phyloP scores from a whole-genome alignment of 1,140 invertebrate species.

The Macrostomum lignano region DNA sequence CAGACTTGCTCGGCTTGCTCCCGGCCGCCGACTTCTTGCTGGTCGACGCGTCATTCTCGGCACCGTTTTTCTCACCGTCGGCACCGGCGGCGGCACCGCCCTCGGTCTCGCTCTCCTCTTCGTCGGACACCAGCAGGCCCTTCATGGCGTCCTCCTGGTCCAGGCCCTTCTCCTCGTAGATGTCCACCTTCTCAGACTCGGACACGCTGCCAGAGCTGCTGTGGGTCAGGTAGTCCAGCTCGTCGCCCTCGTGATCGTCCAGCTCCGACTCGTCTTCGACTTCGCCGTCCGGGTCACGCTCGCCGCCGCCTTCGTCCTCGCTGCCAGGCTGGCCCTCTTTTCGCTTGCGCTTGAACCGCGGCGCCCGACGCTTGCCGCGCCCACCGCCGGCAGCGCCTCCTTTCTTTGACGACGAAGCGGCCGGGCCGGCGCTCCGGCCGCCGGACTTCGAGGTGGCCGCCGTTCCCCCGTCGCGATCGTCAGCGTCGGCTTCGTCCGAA shows the following conservation, averaged over 20 bases:
- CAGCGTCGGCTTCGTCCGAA: constrained; percentile 42
- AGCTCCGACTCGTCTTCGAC: constrained; percentile 8
- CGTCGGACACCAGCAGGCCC: constrained; percentile 5
- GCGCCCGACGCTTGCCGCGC: constrained; percentile 6
- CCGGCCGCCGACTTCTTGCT: too few relatives aligned
- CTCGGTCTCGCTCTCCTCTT: constrained; percentile 7
- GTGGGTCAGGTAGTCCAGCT: constrained; percentile 7
- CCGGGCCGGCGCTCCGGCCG: not conserved
- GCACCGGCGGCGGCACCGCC: constrained; percentile 6
- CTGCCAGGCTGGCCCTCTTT: constrained; percentile 5
- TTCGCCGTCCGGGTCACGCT: too few relatives aligned
- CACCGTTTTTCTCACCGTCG: constrained; percentile 9
- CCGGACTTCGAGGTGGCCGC: too few relatives aligned
- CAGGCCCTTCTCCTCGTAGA: constrained; percentile 9
- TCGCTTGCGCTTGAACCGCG: too few relatives aligned
- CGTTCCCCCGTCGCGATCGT: constrained; percentile 29
- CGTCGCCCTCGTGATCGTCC: constrained; percentile 8
- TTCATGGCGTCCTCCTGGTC: constrained; percentile 8
- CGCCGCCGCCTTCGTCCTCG: constrained; percentile 6
- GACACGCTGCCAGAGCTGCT: constrained; percentile 3
- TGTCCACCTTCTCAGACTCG: constrained; percentile 6
- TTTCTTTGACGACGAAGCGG: constrained; percentile 7
- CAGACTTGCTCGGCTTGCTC: too few relatives aligned
- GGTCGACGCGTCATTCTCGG: too few relatives aligned
- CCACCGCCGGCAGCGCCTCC: constrained; percentile 8